A percentile compares a stretch with the other conserved stretches of the same genome.
phyloP scores from a whole-genome alignment of 2,113 vertebrate species.

The Chelonoidis abingdonii region DNA sequence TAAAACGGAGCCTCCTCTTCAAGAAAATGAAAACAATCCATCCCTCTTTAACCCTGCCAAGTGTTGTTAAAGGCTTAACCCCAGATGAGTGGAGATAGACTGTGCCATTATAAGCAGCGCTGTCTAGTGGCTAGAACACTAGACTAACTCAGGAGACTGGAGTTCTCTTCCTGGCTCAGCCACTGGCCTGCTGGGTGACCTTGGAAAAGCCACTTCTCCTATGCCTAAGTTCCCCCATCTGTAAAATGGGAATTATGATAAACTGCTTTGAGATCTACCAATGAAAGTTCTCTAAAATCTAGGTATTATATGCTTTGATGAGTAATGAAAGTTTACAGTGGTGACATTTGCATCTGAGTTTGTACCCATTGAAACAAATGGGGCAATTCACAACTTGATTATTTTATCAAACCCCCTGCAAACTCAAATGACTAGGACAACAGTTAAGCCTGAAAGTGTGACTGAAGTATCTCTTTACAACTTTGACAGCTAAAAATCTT shows the following conservation, averaged over 20 bases:
- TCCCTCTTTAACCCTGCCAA: not conserved
- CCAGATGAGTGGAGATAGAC: not conserved
- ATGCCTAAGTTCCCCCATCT: not conserved
- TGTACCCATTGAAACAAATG: not conserved
- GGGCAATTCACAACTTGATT: not conserved
- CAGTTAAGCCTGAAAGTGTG: not conserved
- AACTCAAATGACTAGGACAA: not conserved
- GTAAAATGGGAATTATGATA: not conserved
- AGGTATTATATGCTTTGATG: not conserved
- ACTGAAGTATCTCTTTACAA: not conserved
- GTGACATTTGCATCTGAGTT: not conserved
- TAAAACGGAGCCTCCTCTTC: not conserved
- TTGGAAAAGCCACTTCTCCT: not conserved
- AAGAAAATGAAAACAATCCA: not conserved
- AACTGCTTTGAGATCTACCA: not conserved
- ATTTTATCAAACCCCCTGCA: not conserved
- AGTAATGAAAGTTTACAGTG: not conserved
- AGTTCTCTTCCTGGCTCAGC: not conserved
- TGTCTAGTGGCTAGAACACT: not conserved
- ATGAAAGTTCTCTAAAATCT: not conserved
- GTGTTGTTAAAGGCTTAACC: not conserved
- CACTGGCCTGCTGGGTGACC: not conserved
- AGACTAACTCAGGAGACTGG: not conserved
- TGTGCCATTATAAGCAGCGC: not conserved
- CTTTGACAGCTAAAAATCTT: not conserved